These are phyloP conservation scores for Coptodon bakossiorum DNA, from an alignment of 2,113 vertebrate species.

Conservation along the genomic window DNA sequence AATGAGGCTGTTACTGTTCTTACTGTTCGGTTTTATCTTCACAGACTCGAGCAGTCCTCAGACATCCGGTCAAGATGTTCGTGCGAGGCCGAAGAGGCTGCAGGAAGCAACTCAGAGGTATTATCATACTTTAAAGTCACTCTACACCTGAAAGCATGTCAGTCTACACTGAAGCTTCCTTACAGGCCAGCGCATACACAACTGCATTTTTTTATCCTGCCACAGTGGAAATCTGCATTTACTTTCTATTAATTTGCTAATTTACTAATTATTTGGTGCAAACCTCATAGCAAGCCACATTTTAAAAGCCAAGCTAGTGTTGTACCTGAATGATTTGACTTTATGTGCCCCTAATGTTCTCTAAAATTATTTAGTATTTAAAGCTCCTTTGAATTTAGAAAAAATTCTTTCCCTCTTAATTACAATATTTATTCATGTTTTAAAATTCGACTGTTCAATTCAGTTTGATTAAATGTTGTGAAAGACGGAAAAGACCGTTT, in stretches of 20 bases:
- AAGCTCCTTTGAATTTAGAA: not conserved
- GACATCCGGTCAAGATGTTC: not conserved
- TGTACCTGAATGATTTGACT: not conserved
- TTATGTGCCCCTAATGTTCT: rapidly evolving
- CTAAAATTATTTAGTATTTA: not conserved
- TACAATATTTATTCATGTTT: not conserved
- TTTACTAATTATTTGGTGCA: not conserved
- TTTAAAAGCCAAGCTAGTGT: not conserved
- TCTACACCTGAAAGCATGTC: not conserved
- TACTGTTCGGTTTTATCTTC: not conserved
- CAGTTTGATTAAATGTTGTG: not conserved
- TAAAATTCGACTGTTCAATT: not conserved
- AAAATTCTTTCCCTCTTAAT: not conserved
- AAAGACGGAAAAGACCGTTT: not conserved
- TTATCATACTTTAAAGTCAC: not conserved
- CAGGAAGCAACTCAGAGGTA: not conserved
- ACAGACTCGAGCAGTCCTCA: not conserved
- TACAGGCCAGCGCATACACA: rapidly evolving
- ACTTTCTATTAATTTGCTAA: not conserved
- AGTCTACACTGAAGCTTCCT: not conserved
- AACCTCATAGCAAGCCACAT: not conserved
- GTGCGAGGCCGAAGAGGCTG: rapidly evolving
- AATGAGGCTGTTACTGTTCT: not conserved
- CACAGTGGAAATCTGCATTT: not conserved
- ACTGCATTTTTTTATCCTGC: not conserved